Conservation (phyloP, 2,113 vertebrate species). For the Xyrauchen texanus region DNA sequence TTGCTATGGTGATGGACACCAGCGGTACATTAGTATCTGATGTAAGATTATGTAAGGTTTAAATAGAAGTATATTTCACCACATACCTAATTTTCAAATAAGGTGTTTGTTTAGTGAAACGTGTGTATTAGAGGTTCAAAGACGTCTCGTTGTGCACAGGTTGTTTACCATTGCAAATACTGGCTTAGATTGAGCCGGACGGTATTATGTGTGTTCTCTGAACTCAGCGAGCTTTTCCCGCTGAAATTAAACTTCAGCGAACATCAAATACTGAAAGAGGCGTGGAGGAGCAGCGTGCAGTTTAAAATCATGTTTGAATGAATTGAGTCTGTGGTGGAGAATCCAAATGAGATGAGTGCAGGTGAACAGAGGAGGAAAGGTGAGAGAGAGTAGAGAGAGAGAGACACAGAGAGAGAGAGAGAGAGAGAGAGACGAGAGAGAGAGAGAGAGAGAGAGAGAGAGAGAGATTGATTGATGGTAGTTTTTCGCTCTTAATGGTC, state of each 20-base stretch:
- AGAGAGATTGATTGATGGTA: background rate
- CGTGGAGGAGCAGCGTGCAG: slow-evolving; percentile 12
- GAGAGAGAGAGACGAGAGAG: no score
- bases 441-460: slow-evolving; percentile 5
- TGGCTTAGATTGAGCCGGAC: slow-evolving; percentile 9
- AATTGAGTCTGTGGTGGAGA: background rate
- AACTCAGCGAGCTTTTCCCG: background rate
- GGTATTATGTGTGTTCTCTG: background rate
- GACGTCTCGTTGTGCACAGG: background rate
- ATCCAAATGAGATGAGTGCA: slow-evolving; percentile 13
- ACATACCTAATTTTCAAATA: background rate
- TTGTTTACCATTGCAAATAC: slow-evolving; percentile 13
- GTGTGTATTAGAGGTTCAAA: slow-evolving; percentile 9
- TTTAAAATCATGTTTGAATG: slow-evolving; percentile 2
- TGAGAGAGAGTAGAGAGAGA: background rate
- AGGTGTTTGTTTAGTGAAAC: background rate
- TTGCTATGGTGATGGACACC: no score
- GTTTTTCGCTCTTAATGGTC: no score
- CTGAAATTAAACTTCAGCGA: slow-evolving; percentile 16
- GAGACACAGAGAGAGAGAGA: slow-evolving; percentile 8
- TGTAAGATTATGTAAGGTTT: background rate
- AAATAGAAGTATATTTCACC: background rate
- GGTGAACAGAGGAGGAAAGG: background rate
- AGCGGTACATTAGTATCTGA: no score
- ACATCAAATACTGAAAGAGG: slow-evolving; percentile 28